These are phyloP conservation scores for Cynodonichthys magdalenae DNA, from an alignment of 2,797 vertebrate species.

Conservation along the genomic window DNA sequence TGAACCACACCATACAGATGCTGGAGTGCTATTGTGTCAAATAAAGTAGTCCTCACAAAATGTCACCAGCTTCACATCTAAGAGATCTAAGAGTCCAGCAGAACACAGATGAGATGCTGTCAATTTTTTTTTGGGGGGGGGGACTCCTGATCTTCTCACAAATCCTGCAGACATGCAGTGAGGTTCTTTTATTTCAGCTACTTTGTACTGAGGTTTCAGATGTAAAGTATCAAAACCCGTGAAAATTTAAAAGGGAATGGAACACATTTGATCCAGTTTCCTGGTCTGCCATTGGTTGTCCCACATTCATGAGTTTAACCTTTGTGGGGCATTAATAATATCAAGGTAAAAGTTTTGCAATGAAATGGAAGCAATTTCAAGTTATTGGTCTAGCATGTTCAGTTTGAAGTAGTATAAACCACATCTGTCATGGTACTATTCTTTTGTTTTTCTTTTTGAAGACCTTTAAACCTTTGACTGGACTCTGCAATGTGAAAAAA, in stretches of 20 bases:
- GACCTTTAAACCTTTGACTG: no score
- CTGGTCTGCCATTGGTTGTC: conserved; percentile 38
- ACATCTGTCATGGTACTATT: no score
- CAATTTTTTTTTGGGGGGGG: conserved; percentile 3
- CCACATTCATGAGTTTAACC: conserved; percentile 50
- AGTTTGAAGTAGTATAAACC: no score
- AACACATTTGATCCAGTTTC: conserved; percentile 37
- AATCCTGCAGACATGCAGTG: conserved; percentile 24
- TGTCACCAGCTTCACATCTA: conserved; percentile 39
- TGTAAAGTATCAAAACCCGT: conserved; percentile 23
- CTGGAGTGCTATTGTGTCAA: conserved; percentile 40
- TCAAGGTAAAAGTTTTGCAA: neutral
- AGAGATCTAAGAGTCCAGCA: conserved; percentile 35
- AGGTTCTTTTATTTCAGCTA: conserved; percentile 20
- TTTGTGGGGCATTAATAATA: conserved; percentile 49
- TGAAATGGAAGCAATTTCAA: no score
- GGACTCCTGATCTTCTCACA: conserved; percentile 18
- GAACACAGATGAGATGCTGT: conserved; percentile 13
- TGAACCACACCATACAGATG: conserved; percentile 41
- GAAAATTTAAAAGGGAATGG: conserved; percentile 18
- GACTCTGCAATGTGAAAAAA: no score
- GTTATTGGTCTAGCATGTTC: no score
- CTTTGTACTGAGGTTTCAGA: conserved; percentile 42
- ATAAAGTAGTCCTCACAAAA: conserved; percentile 47
- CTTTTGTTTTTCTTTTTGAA: no score